These are phyloP conservation scores for Tribolium castaneum DNA, from an alignment of 1,140 invertebrate genomes.

Conservation along the genomic window DNA sequence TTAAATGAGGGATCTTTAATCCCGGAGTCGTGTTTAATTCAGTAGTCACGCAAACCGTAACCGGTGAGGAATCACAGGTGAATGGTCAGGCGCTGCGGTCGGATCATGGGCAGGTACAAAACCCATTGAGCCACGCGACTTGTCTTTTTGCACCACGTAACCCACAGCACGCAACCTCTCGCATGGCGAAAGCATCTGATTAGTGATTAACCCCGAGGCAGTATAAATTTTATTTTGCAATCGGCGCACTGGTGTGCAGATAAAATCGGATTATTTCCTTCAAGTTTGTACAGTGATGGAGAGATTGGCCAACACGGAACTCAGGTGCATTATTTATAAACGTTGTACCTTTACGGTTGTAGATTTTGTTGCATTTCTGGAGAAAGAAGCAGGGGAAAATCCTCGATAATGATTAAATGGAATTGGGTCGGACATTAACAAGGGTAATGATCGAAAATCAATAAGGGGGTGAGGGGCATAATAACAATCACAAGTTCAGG, in stretches of 20 bases:
- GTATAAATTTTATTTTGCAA: not conserved
- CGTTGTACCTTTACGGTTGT: not conserved
- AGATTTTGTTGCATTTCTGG: not conserved
- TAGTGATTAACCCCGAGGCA: not conserved
- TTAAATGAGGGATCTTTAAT: conserved; percentile 28
- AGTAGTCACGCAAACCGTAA: conserved; percentile 26
- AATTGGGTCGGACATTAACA: conserved; percentile 11
- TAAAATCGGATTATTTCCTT: not conserved
- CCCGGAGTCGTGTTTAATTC: conserved; percentile 24
- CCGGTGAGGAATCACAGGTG: conserved; percentile 26
- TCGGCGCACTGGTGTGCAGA: not conserved
- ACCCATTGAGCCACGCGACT: not conserved
- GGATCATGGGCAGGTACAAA: conserved; percentile 21
- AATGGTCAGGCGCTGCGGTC: not conserved
- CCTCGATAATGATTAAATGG: not conserved
- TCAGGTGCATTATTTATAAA: not conserved
- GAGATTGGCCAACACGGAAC: not conserved
- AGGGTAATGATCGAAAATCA: conserved; percentile 25
- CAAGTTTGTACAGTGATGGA: not conserved
- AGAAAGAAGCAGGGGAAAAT: not conserved
- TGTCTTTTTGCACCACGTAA: not conserved
- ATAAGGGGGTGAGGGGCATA: not conserved
- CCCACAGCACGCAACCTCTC: not conserved
- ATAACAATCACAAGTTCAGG: not conserved
- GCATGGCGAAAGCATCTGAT: not conserved